Base-by-base conservation (phyloP, 1,140 invertebrate species). In the Monochamus saltuarius region DNA sequence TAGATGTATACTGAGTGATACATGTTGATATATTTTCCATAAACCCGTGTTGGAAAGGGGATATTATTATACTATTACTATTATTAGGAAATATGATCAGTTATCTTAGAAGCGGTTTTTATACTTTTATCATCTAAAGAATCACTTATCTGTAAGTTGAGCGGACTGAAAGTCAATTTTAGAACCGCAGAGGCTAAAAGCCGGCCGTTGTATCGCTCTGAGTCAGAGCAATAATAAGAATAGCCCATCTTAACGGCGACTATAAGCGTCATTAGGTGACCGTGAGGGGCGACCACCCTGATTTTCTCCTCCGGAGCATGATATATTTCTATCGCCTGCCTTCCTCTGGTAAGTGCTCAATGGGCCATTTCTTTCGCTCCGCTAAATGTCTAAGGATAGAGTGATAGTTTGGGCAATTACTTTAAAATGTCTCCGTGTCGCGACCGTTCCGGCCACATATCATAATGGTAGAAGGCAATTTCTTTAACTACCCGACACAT, bases 311-410 rank as follows among this genome's bases (percentile, higher is more conserved):
- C 34, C 46, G 54, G 39, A 13, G 42, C 47, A 14, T 29, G 67
- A 73, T 65, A 69, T 68, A 71, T 70, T 68, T 69, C 68, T 53
- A 62, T 56, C 57, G 49, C 49, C 56, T 52, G 61, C 60, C 62
- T 65, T 63, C 56, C 61, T 62, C 58, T 53, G 46, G 62, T 67
- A 68, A 73, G 66, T 68, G 65, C 68, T 65, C 67, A 69, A 73
- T 73, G 71, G 70, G 63, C 70, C 71, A 72, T 72, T 70, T 72
- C 70, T 72, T 68, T 66, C 66, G 70, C 71, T 72, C 54, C 62
- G 60, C 35, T 66, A 68, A 68, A 66, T 63, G 57, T 66, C 61
- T 65, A 51, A 51, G 35, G 49, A 51, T 35, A 14, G 29, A 37
- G 49, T 36, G 49, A 51, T 37, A 37, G 49, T 51, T 51, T 17